Percentiles rank a stretch among this genome's conserved stretches.
phyloP scores from a whole-genome alignment of 2,797 vertebrate species.

The Holocentrus rufus region DNA sequence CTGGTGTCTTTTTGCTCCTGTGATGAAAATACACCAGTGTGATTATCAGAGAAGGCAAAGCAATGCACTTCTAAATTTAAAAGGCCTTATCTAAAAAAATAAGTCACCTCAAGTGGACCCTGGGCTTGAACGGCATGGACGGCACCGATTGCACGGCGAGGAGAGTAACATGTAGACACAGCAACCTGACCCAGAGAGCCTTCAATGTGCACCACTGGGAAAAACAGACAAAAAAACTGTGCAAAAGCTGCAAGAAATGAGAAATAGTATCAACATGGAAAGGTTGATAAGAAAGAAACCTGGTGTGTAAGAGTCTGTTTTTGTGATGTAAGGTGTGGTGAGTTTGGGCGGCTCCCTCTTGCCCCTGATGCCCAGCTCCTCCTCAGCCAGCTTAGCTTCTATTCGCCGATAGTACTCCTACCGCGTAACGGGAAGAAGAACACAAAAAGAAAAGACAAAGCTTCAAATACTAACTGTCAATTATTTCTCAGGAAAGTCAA shows the following conservation, averaged over 20 bases:
- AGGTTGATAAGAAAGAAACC: constrained; percentile 73
- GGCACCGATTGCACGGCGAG: constrained; percentile 92
- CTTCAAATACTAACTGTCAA: background rate
- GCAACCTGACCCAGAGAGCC: constrained; percentile 96
- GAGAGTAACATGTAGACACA: constrained; percentile 94
- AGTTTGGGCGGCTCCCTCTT: constrained; percentile 89
- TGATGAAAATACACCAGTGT: background rate
- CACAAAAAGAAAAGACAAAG: too few species aligned
- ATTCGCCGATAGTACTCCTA: constrained; percentile 91
- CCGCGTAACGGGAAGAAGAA: background rate
- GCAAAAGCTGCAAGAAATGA: background rate
- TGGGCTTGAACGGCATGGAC: constrained; percentile 81
- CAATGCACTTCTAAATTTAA: background rate
- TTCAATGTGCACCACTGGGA: constrained; percentile 92
- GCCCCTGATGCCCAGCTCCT: constrained; percentile 86
- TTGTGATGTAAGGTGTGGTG: constrained; percentile 92
- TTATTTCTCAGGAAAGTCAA: background rate
- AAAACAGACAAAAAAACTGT: background rate
- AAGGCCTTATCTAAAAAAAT: background rate
- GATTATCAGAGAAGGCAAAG: background rate
- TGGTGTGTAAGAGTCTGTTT: constrained; percentile 87
- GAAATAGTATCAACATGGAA: background rate
- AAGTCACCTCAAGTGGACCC: constrained; percentile 69
- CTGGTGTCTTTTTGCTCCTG: constrained; percentile 85
- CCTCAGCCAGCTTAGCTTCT: constrained; percentile 87